Conservation (phyloP, 1,140 invertebrate genomes). For the Drosophila kanapiae region DNA sequence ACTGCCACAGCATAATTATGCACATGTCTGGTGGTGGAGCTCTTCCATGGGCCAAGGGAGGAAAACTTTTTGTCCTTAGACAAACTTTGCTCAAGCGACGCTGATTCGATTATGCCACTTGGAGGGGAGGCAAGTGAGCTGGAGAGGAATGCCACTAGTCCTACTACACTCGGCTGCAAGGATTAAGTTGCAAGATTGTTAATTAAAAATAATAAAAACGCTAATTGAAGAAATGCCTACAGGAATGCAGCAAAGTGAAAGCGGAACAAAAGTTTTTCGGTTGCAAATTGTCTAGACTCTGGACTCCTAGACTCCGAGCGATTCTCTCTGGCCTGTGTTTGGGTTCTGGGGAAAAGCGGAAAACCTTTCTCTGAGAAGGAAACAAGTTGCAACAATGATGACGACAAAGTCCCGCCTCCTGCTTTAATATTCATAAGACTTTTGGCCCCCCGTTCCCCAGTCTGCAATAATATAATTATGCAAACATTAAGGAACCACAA, state of each 20-base stretch:
- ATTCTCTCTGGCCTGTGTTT: not conserved
- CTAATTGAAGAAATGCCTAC: constrained; percentile 80
- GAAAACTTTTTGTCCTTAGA: constrained; percentile 64
- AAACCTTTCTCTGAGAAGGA: constrained; percentile 30
- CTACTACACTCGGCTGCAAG: constrained; percentile 37
- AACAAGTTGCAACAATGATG: constrained; percentile 56
- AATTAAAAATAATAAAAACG: constrained; percentile 84
- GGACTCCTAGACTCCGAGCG: not conserved
- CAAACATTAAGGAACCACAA: constrained; percentile 57
- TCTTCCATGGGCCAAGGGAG: not conserved
- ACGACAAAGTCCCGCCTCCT: constrained; percentile 50
- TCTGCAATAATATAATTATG: constrained; percentile 79
- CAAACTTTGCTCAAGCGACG: constrained; percentile 69
- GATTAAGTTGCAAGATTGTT: constrained; percentile 82
- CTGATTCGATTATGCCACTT: constrained; percentile 73
- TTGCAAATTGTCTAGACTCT: constrained; percentile 58
- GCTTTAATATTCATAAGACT: constrained; percentile 77
- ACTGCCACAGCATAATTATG: constrained; percentile 66
- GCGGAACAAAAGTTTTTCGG: constrained; percentile 58
- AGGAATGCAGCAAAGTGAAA: constrained; percentile 25
- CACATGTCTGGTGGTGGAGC: constrained; percentile 63
- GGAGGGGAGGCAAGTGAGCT: not conserved
- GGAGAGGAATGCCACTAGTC: constrained; percentile 35
- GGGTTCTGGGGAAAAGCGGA: not conserved
- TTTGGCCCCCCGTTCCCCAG: constrained; percentile 29